phyloP scores from a whole-genome alignment of 2,113 vertebrate species.

The Aix galericulata region DNA sequence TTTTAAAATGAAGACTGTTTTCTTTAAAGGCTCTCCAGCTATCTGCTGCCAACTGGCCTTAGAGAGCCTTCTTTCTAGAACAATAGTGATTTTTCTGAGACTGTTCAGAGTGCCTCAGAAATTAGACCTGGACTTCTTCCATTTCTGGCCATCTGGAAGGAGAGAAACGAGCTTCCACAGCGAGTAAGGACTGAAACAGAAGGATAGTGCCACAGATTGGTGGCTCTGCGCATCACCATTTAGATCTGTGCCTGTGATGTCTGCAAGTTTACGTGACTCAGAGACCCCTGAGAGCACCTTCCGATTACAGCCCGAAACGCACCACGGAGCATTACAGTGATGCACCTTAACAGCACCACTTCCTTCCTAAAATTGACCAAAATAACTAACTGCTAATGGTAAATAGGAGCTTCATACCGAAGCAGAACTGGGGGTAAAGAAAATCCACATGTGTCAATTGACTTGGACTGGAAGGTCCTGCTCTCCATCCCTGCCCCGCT shows the following conservation, averaged over 20 bases:
- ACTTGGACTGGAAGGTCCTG: conserved; percentile 43
- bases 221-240: not conserved
- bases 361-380: not conserved
- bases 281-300: not conserved
- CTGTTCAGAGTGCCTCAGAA: conserved; percentile 55
- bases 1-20: conserved; percentile 20
- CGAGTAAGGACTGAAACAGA: conserved; percentile 15
- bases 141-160: conserved; percentile 68
- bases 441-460: not conserved
- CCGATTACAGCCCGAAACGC: not conserved
- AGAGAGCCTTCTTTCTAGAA: conserved; percentile 38
- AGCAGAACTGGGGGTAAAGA: not conserved
- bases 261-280: not conserved
- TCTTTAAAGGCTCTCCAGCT: conserved; percentile 55
- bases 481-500: conserved; percentile 5
- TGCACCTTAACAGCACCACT: not conserved
- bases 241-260: not conserved
- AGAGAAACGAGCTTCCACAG: conserved; percentile 38
- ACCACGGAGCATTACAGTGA: not conserved
- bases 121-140: conserved; percentile 66
- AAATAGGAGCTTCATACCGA: not conserved
- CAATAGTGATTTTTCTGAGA: conserved; percentile 65
- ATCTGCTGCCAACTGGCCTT: conserved; percentile 52
- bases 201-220: conserved; percentile 43
- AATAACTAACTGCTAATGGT: not conserved